Conservation (phyloP, 2,888 invertebrate species). For the Hyposoter didymator region DNA sequence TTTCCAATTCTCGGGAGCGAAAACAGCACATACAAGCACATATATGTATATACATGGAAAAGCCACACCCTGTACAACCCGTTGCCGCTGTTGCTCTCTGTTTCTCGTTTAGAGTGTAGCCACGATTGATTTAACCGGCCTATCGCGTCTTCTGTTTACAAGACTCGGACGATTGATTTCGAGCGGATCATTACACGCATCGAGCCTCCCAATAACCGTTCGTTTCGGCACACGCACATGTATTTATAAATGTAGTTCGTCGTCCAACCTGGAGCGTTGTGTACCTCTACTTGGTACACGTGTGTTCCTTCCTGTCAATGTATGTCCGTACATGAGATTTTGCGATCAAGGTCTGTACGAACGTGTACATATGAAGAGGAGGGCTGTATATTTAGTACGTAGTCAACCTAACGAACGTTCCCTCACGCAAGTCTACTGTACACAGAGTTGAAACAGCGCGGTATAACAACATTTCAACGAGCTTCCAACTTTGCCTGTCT, state of each 20-base stretch:
- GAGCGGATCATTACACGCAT: slow-evolving; percentile 67
- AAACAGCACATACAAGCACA: not conserved
- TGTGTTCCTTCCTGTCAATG: slow-evolving; percentile 1
- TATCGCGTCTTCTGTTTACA: slow-evolving; percentile 68
- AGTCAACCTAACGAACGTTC: slow-evolving; percentile 58
- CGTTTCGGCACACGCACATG: slow-evolving; percentile 1
- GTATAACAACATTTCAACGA: slow-evolving; percentile 51
- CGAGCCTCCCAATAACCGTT: slow-evolving; percentile 49
- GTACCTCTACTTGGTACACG: slow-evolving; percentile 9
- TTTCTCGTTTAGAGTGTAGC: slow-evolving; percentile 35
- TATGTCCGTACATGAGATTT: slow-evolving; percentile 28
- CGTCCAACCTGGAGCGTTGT: slow-evolving; percentile 8
- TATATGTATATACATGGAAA: not conserved
- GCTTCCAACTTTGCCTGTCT: slow-evolving; percentile 27
- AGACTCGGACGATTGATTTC: slow-evolving; percentile 66
- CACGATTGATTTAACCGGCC: slow-evolving; percentile 66
- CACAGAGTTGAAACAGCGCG: slow-evolving; percentile 42
- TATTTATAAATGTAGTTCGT: not conserved
- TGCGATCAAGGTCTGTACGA: slow-evolving; percentile 47
- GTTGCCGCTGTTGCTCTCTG: not conserved
- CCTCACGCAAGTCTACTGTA: slow-evolving; percentile 44
- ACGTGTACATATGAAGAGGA: not conserved
- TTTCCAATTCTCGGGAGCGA: not conserved
- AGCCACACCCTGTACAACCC: not conserved
- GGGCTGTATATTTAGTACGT: slow-evolving; percentile 55